Base-by-base conservation (phyloP, 2,797 vertebrate species). In the Benthosema pterotum region DNA sequence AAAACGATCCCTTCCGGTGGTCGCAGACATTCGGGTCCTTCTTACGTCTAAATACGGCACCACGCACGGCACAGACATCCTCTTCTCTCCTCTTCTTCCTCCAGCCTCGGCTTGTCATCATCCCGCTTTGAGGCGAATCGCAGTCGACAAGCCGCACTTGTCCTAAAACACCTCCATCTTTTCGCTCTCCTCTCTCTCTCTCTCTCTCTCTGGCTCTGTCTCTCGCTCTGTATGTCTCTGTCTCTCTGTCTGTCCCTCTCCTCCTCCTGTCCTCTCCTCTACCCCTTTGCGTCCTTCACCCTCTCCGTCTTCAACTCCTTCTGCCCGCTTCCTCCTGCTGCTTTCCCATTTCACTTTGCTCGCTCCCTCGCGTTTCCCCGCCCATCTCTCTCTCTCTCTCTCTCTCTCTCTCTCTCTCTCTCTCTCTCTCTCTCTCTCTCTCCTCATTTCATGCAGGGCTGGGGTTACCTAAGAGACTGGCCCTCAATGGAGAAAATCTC, bases 401-500 rank as follows among this genome's bases (percentile, higher is more conserved):
- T 51, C 17, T 19, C 68, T 54, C 52, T 25, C 66, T 83, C 82
- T 82, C 79, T 80, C 68, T 60, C 67, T 82, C 63, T 65, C 57
- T 82, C 77, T 83, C 82, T 78, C 82, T 82, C 63, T 17, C 83
- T 78, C 87, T 81, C 86, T 87, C 88, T 73, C 82, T 87, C 80
- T 88, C 84, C 83, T 92, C 85, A 93, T 93, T 93, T 94, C 88
- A 93, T 93, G 93, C 91, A 89, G 91, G 77, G 88, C 86, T 92
- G 91, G 91, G 91, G 92, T 94, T 92, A 89, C 92, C 93, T 93
- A 93, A 94, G 93, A 93, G 91, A 94, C 89, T 91, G 84, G 85
- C 89, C 86, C 90, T 94, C 90, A 94, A 94, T 93, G 88, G 91
- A 93, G 93, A 94, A 91, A 93, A 94, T 94, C 92, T 93, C 87